Evolutionary conservation across 2,888 invertebrate species (phyloP), one percentile per base, ranked within the genome.

Genomic region (Masnerella sp.): DNA sequence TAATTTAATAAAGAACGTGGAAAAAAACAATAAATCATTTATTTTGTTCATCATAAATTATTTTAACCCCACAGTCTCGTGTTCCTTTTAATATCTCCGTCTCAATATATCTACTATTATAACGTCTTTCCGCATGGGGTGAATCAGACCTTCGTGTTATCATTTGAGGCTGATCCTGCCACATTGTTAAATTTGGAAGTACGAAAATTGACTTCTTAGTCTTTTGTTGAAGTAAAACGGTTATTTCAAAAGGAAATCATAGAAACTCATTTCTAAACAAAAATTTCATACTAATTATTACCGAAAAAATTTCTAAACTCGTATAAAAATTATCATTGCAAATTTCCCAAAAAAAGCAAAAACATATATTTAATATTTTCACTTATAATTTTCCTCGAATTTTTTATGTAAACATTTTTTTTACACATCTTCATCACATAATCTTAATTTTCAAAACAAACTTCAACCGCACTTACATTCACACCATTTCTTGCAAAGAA

Each of bases 21-120:
- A n/a, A 49, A 43, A 52, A 52, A 54, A 40, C 45, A 47, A 52
- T 49, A 36, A 38, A 38, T 32, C 47, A 30, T 47, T 36, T 30
- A 22, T 20, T 54, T 69, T 49, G 2, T 49, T 32, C 25, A 8
- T 18, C 25, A 49, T 70, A 47, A 56, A 64, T 62, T 62, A 64
- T 58, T 58, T 70, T 64, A 64, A 70, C 70, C 70, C 62, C 51
- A 58, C 62, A 70, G 30, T 52, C 17, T 54, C 47, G 45, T 34
- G 9, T 70, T 64, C 56, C 54, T 61, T 70, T 70, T 70, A 70
- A 64, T 54, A 54, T 54, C 61, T 47, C 12, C 47, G 52, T 61
- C 69, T 54, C 54, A 69, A 69, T 69, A 69, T 61, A 69, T 61
- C 59, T 59, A 40, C 69, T 25, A 54, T 69, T 69, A 69, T 61